These are phyloP conservation scores for Trachymyrmex cornetzi DNA, from an alignment of 1,140 invertebrate species.

Conservation along the genomic window DNA sequence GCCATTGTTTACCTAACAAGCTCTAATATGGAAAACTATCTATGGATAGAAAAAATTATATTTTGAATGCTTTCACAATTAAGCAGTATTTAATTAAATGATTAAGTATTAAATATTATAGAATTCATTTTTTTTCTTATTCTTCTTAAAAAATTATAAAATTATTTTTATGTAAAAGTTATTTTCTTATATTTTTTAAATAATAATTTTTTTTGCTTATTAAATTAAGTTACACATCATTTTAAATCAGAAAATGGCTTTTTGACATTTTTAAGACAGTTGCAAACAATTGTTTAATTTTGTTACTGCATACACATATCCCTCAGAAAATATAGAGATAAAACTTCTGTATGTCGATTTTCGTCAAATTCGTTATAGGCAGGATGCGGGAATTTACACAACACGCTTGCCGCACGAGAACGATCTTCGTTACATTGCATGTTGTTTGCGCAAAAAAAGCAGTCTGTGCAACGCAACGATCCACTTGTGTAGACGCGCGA, in stretches of 20 bases:
- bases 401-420: neutral
- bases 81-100: neutral
- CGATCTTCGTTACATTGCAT: slow-evolving; percentile 31
- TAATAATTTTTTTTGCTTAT: neutral
- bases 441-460: slow-evolving; percentile 44
- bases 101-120: neutral
- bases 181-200: neutral
- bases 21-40: neutral
- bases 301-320: too few relatives aligned
- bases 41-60: neutral
- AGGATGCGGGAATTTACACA: neutral
- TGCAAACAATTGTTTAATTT: neutral
- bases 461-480: slow-evolving; percentile 33
- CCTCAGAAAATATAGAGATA: neutral
- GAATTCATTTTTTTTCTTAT: neutral
- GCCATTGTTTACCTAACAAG: neutral
- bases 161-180: neutral
- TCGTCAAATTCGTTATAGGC: slow-evolving; percentile 28
- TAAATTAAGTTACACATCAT: neutral
- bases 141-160: neutral
- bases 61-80: neutral
- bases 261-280: neutral
- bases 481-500: slow-evolving; percentile 17
- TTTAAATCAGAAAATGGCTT: neutral
- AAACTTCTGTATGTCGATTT: slow-evolving; percentile 9